phyloP scores from a whole-genome alignment of 2,888 invertebrate genomes.

The Syritta pipiens region DNA sequence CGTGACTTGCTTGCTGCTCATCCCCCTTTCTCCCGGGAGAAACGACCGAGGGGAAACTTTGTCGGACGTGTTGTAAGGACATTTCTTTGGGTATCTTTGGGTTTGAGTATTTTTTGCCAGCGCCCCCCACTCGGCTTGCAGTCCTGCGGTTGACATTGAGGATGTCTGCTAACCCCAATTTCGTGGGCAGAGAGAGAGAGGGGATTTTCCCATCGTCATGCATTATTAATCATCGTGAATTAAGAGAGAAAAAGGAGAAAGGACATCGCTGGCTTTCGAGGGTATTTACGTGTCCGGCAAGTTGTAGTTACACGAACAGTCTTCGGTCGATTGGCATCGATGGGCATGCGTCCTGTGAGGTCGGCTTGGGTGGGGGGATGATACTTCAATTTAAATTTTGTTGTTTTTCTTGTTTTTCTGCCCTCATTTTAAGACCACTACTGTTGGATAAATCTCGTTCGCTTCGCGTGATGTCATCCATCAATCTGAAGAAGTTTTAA shows the following conservation, averaged over 20 bases:
- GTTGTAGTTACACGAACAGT: not conserved
- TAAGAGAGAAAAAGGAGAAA: not conserved
- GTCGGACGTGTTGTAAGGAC: slow-evolving; percentile 20
- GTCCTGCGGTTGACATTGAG: slow-evolving; percentile 28
- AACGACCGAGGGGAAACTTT: too few species aligned
- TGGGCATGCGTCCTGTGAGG: slow-evolving; percentile 1
- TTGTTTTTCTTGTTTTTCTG: not conserved
- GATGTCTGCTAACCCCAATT: slow-evolving; percentile 18
- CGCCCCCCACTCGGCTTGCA: not conserved
- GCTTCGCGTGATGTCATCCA: slow-evolving; percentile 29
- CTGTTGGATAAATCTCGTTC: not conserved
- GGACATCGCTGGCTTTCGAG: slow-evolving; percentile 1
- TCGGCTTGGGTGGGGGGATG: not conserved
- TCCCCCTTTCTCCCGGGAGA: too few species aligned
- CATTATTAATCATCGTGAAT: slow-evolving; percentile 43
- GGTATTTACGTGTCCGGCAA: not conserved
- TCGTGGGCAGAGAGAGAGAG: slow-evolving; percentile 4
- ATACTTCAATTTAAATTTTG: slow-evolving; percentile 1
- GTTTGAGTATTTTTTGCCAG: not conserved
- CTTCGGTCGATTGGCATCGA: slow-evolving; percentile 18
- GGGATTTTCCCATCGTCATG: slow-evolving; percentile 32
- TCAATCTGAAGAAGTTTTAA: too few species aligned
- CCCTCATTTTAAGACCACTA: not conserved
- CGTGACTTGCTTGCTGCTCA: too few species aligned
- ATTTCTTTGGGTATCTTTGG: slow-evolving; percentile 28